Base-by-base conservation (phyloP, 2,888 invertebrate species). In the Hypena proboscidalis region DNA sequence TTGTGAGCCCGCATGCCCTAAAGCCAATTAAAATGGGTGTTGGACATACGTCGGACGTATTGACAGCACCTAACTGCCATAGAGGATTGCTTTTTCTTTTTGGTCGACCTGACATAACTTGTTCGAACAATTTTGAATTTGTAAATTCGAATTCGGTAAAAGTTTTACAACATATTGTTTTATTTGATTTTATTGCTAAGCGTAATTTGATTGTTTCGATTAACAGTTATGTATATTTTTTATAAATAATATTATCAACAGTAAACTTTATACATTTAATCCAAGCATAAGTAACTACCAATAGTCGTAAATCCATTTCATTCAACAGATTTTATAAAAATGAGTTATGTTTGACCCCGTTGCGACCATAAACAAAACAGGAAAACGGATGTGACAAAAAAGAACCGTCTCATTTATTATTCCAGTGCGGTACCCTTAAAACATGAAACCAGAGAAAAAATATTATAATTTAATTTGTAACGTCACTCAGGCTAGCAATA, bases 11-110 rank as follows among this genome's bases (percentile, higher is more conserved):
- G 14, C 30, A 25, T 42, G 20, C 20, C 17, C 39, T 44, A 42
- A 51, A 52, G 52, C 52, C 52, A 57, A 58, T 58, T 52, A 52
- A 45, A 50, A 27, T 35, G 2, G 25, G 26, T 42, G 41, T 39
- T 29, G 17, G 23, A 33, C 37, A 26, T 46, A 34, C 26, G 19
- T 29, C 41, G 8, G 19, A 17, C 26, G 21, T 33, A 56, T 38
- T 43, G 57, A 51, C 42, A 51, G 46, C 47, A 22, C 29, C 37
- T 41, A 38, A 31, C 43, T 47, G 20, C 20, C 46, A 32, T 25
- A 41, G 7, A 33, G 22, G 40, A 11, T 49, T 26, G 7, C 22
- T 13, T 37, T 45, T 26, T n/a, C 4, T 40, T 32, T 17, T 46
- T 5, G 5, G 30, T 19, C 17, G 9, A 3, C 8, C 22, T 7